Percentiles rank a stretch among this genome's conserved stretches.
These are phyloP conservation scores for Burhinus oedicnemus DNA, from an alignment of 2,113 vertebrate genomes.

Conservation along the genomic window DNA sequence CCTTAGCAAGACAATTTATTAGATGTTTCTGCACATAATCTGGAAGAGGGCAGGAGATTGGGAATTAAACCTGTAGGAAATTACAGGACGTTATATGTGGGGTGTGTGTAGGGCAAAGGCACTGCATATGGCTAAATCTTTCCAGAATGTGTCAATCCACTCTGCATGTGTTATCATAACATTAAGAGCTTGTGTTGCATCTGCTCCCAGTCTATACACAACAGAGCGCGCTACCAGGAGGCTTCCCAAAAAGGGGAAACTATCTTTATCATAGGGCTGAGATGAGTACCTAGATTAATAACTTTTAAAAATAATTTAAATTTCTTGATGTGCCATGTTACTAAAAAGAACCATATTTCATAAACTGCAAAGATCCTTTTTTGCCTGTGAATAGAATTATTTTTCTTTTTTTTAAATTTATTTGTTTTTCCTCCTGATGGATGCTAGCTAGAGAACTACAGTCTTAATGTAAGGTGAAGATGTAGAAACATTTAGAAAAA, in stretches of 20 bases:
- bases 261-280: not conserved
- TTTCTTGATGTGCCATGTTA: not conserved
- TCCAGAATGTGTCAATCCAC: not conserved
- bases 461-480: not conserved
- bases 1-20: not conserved
- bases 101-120: not conserved
- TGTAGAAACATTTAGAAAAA: not conserved
- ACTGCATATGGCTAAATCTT: not conserved
- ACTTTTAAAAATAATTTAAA: not conserved
- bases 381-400: not conserved
- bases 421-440: not conserved
- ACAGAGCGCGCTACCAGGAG: rapidly evolving
- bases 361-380: not conserved
- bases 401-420: no score
- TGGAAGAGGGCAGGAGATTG: not conserved
- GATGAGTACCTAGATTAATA: not conserved
- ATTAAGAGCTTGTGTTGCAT: not conserved
- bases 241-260: not conserved
- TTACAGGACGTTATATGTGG: not conserved
- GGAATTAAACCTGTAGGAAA: not conserved
- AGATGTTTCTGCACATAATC: not conserved
- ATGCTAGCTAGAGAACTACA: not conserved
- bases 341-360: not conserved
- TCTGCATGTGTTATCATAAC: not conserved
- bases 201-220: not conserved